Evolutionary conservation across 2,888 invertebrate genomes (phyloP), one percentile per base, ranked within the genome.

Genomic region (Acanthococcus lagerstroemiae): DNA sequence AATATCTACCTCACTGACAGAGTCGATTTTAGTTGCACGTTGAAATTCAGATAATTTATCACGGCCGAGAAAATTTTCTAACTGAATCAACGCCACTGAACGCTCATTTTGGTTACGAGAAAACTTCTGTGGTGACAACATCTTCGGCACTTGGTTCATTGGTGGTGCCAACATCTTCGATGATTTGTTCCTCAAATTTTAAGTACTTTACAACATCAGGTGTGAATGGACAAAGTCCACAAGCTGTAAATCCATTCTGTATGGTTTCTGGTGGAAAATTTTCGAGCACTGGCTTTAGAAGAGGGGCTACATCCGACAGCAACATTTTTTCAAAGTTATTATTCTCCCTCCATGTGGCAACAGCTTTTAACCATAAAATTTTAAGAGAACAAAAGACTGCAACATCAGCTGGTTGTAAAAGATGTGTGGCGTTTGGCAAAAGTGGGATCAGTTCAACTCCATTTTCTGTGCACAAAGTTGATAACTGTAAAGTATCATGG

Each of bases 401-500:
- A 12, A 71, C 70, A 67, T 71, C 72, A 54, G 69, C 58, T 25
- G 71, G 71, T 54, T 72, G 71, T 9, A 71, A 55, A 5, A 72
- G 26, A 66, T 72, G 71, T 9, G 71, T 70, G 17, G 71, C 65
- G 56, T 71, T 71, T n/a, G 71, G 69, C 52, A 66, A 68, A n/a
- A 71, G 55, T 9, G 70, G 69, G 12, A 69, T 65, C 30, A 71
- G 30, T 22, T 70, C 65, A 30, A 71, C 69, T 3, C 69, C 69
- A 67, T 68, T 65, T 52, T 67, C 67, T 44, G 65, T 50, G 22
- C 69, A 70, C 45, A 71, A 71, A 22, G 58, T 25, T 37, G 69
- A 68, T 19, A 66, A 46, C 27, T 70, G 68, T n/a, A 68, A 44
- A 24, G 68, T 68, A 26, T 70, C 44, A 69, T 78, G 75, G 12